phyloP scores from a whole-genome alignment of 92 coral and sea anemone species.

The Plumapathes pennacea region DNA sequence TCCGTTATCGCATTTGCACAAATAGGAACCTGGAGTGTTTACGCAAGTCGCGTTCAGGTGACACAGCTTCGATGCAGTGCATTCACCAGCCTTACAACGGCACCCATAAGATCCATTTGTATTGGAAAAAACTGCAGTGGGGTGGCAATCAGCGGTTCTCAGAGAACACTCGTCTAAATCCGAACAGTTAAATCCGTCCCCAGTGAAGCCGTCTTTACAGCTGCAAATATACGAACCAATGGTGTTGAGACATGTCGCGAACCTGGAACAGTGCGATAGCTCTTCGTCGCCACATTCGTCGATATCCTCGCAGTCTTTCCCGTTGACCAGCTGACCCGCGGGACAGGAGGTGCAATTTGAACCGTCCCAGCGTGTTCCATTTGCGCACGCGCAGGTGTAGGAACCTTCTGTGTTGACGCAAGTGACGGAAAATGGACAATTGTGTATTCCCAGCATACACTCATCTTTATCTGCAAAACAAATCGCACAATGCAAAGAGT shows the following conservation, averaged over 20 bases:
- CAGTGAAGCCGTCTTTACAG: constrained; percentile 45
- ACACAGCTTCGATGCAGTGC: constrained; percentile 35
- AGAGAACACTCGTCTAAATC: constrained; percentile 46
- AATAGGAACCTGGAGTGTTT: constrained; percentile 47
- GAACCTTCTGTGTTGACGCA: constrained; percentile 55
- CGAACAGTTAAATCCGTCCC: constrained; percentile 45
- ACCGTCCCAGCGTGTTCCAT: constrained; percentile 39
- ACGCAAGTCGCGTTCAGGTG: constrained; percentile 48
- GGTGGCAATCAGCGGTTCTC: constrained; percentile 24
- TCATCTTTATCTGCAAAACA: constrained; percentile 53
- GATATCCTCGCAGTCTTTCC: constrained; percentile 33
- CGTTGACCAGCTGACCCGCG: too few species aligned
- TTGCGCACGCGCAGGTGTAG: constrained; percentile 40
- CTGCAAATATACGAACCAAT: constrained; percentile 46
- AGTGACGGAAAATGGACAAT: constrained; percentile 48
- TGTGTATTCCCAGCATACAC: constrained; percentile 19
- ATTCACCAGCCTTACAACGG: constrained; percentile 49
- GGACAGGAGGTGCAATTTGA: neutral
- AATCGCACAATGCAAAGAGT: too few species aligned
- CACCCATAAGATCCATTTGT: constrained; percentile 38
- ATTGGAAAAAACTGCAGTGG: constrained; percentile 32
- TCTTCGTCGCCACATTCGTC: constrained; percentile 44
- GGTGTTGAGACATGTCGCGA: constrained; percentile 54
- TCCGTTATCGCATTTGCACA: constrained; percentile 37
- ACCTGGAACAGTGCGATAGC: constrained; percentile 33